These are phyloP conservation scores for Drosophila sucinea DNA, from an alignment of 1,140 invertebrate species.

Conservation along the genomic window DNA sequence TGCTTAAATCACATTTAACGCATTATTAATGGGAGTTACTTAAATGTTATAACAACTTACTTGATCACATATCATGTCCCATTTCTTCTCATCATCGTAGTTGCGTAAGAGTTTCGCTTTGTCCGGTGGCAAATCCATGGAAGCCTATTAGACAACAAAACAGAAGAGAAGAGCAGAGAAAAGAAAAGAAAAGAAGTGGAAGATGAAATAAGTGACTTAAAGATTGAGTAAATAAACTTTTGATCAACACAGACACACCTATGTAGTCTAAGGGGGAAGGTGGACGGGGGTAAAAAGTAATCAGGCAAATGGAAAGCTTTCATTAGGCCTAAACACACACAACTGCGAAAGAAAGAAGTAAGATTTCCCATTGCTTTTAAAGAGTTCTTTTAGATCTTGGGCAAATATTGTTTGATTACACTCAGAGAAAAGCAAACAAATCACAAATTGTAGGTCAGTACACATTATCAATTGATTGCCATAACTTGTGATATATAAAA, in stretches of 20 bases:
- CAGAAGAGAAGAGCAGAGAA: slow-evolving; percentile 32
- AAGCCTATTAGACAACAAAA: slow-evolving; percentile 88
- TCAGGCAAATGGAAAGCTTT: slow-evolving; percentile 41
- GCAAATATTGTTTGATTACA: slow-evolving; percentile 12
- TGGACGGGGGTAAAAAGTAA: slow-evolving; percentile 13
- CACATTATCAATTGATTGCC: not conserved
- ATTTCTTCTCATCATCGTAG: slow-evolving; percentile 99
- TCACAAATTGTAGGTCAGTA: not conserved
- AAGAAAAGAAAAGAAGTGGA: slow-evolving; percentile 30
- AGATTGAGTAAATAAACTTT: not conserved
- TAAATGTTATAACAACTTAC: slow-evolving; percentile 84
- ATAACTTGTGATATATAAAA: not conserved
- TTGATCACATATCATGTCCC: slow-evolving; percentile 99
- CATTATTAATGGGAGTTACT: slow-evolving; percentile 4
- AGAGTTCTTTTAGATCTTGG: not conserved
- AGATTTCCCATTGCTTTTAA: not conserved
- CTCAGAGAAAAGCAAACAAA: not conserved
- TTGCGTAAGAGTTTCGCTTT: slow-evolving; percentile 98
- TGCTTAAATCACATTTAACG: slow-evolving; percentile 13
- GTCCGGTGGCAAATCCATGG: slow-evolving; percentile 99
- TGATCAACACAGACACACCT: not conserved
- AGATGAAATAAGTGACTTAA: slow-evolving; percentile 13
- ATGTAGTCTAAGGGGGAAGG: not conserved
- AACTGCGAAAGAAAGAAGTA: not conserved
- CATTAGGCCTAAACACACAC: slow-evolving; percentile 25